Percentiles rank a stretch among this genome's conserved stretches.
Evolutionary conservation across 2,888 invertebrate genomes (phyloP).

Genomic region (Phortica magna): DNA sequence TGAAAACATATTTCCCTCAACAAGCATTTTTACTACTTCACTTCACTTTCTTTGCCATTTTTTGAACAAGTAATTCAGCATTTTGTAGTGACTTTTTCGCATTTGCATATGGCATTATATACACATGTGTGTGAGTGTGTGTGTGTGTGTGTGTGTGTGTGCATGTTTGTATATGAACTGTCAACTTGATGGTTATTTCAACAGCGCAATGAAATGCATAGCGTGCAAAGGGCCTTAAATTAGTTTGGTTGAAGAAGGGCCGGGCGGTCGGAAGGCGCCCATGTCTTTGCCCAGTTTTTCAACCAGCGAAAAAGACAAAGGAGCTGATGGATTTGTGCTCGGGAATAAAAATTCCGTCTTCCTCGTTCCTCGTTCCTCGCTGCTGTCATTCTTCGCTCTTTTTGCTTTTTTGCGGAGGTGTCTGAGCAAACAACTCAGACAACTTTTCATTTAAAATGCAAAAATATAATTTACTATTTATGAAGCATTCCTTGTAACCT

Average conservation of each 20-base stretch:
- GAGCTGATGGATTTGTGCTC: constrained; percentile 70
- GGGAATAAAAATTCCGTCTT: not conserved
- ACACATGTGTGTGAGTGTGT: constrained; percentile 30
- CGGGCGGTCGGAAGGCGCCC: constrained; percentile 33
- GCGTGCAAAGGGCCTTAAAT: not conserved
- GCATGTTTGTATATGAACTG: constrained; percentile 63
- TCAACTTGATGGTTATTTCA: constrained; percentile 74
- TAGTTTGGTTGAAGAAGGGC: constrained; percentile 26
- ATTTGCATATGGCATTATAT: constrained; percentile 69
- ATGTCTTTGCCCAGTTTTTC: constrained; percentile 53
- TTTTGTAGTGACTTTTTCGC: constrained; percentile 40
- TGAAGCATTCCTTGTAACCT: constrained; percentile 40
- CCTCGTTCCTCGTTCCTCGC: not conserved
- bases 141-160: constrained; percentile 38
- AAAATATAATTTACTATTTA: constrained; percentile 64
- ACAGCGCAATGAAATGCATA: constrained; percentile 67
- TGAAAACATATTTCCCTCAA: constrained; percentile 30
- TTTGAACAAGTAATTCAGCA: constrained; percentile 53
- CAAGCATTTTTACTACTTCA: constrained; percentile 18
- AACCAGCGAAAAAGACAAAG: constrained; percentile 56
- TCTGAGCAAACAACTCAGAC: constrained; percentile 61
- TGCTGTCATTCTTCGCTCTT: not conserved
- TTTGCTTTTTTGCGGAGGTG: constrained; percentile 41
- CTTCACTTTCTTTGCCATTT: constrained; percentile 37
- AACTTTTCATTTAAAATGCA: constrained; percentile 68